Conservation (phyloP, 2,797 vertebrate species). For the Gephyroberyx darwinii region DNA sequence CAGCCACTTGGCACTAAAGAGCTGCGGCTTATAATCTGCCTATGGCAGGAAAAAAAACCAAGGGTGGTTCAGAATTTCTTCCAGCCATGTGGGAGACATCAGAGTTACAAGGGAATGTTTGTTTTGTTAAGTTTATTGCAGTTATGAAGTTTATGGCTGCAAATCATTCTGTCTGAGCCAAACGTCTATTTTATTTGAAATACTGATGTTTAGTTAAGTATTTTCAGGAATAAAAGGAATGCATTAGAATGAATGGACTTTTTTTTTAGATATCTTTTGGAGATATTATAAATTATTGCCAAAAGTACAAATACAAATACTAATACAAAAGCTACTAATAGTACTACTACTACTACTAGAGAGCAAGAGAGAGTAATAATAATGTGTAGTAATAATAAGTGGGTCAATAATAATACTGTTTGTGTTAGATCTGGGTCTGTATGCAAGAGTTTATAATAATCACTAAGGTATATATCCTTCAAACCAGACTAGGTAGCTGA, state of each 20-base stretch:
- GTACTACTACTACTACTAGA: too few relatives aligned
- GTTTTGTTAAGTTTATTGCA: constrained; percentile 13
- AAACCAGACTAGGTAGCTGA: not conserved
- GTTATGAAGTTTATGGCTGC: not conserved
- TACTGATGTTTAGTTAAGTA: not conserved
- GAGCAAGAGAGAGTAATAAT: too few relatives aligned
- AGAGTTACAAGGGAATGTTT: constrained; percentile 20
- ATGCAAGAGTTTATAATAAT: not conserved
- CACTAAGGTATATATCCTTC: constrained; percentile 12
- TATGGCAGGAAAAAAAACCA: not conserved
- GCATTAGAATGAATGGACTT: not conserved
- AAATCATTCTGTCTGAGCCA: not conserved
- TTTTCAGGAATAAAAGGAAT: not conserved
- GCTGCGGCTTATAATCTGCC: constrained; percentile 32
- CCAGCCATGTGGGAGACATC: constrained; percentile 10
- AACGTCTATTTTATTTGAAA: constrained; percentile 2
- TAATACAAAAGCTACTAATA: too few relatives aligned
- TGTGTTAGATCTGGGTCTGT: not conserved
- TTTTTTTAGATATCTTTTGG: too few relatives aligned
- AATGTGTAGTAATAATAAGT: too few relatives aligned
- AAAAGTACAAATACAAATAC: too few relatives aligned
- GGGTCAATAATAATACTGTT: not conserved
- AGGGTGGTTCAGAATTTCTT: constrained; percentile 45
- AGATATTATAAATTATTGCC: too few relatives aligned
- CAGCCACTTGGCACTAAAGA: constrained; percentile 31